Percentiles rank a stretch among this genome's conserved stretches.
Conservation (phyloP, 1,140 invertebrate genomes). For the Thalassaphorura encarpata region DNA sequence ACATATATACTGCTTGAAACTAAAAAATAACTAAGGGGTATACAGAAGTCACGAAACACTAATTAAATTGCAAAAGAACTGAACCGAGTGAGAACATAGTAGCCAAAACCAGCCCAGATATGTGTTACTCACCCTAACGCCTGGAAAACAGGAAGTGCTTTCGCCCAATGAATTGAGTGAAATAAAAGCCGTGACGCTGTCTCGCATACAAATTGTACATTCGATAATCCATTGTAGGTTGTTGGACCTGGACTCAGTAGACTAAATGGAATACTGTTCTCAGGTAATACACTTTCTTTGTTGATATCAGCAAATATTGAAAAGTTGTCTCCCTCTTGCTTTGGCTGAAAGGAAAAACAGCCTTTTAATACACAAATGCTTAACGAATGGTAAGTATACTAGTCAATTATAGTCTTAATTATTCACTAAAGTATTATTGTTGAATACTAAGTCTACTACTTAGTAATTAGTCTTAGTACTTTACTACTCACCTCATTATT, state of each 20-base stretch:
- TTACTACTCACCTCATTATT: conserved; percentile 18
- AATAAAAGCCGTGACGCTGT: conserved; percentile 79
- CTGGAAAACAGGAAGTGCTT: conserved; percentile 71
- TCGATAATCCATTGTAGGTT: conserved; percentile 38
- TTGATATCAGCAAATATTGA: conserved; percentile 21
- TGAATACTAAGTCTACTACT: too few relatives aligned
- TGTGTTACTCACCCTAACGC: conserved; percentile 50
- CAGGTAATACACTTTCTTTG: conserved; percentile 41
- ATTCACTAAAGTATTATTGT: too few relatives aligned
- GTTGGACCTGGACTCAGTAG: conserved; percentile 70
- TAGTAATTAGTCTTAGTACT: not conserved
- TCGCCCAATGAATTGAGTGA: conserved; percentile 76
- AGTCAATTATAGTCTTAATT: too few relatives aligned
- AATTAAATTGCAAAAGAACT: not conserved
- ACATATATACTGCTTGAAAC: too few relatives aligned
- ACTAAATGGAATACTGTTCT: conserved; percentile 60
- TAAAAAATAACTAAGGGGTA: too few relatives aligned
- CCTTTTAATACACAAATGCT: not conserved
- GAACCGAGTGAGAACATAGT: not conserved
- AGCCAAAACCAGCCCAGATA: too few relatives aligned
- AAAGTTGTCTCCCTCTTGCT: conserved; percentile 11
- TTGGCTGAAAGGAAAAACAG: conserved; percentile 10
- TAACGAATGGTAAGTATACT: too few relatives aligned
- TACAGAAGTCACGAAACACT: too few relatives aligned
- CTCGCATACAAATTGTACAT: conserved; percentile 58